Percentiles rank a stretch among this genome's conserved stretches.
These are phyloP conservation scores for Porites cylindrica DNA, from an alignment of 92 coral and sea anemone genomes.

Conservation along the genomic window DNA sequence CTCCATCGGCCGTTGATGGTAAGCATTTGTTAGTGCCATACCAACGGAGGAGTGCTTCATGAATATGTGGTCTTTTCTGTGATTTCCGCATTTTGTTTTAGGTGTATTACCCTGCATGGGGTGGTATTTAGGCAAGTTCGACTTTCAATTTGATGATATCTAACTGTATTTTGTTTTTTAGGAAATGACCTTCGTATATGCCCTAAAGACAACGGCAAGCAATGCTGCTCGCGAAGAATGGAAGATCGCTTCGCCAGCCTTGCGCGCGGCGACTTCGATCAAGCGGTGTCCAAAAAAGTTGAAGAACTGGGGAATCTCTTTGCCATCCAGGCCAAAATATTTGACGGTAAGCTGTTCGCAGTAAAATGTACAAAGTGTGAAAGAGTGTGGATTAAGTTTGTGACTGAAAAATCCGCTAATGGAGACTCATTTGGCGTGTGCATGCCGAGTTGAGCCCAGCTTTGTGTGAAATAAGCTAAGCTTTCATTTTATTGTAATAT, in stretches of 20 bases:
- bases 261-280: constrained; percentile 54
- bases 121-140: constrained; percentile 25
- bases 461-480: neutral
- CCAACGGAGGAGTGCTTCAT: constrained; percentile 25
- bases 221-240: constrained; percentile 76
- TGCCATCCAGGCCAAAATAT: constrained; percentile 57
- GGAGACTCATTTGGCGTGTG: constrained; percentile 1
- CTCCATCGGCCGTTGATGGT: constrained; percentile 64
- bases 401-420: constrained; percentile 34
- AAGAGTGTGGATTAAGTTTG: constrained; percentile 47
- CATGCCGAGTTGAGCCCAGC: neutral
- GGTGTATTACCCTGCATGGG: constrained; percentile 39
- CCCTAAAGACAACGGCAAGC: constrained; percentile 51
- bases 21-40: constrained; percentile 22
- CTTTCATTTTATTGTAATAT: neutral
- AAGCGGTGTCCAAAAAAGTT: constrained; percentile 55
- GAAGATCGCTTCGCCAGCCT: constrained; percentile 70
- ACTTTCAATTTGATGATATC: constrained; percentile 16
- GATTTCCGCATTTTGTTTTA: constrained; percentile 23
- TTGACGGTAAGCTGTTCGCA: constrained; percentile 64
- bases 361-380: constrained; percentile 52
- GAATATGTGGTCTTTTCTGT: constrained; percentile 43
- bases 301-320: constrained; percentile 47
- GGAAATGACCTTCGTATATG: constrained; percentile 73
- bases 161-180: constrained; percentile 41